These are phyloP conservation scores for Coreius guichenoti DNA, from an alignment of 2,797 vertebrate genomes.

Conservation along the genomic window DNA sequence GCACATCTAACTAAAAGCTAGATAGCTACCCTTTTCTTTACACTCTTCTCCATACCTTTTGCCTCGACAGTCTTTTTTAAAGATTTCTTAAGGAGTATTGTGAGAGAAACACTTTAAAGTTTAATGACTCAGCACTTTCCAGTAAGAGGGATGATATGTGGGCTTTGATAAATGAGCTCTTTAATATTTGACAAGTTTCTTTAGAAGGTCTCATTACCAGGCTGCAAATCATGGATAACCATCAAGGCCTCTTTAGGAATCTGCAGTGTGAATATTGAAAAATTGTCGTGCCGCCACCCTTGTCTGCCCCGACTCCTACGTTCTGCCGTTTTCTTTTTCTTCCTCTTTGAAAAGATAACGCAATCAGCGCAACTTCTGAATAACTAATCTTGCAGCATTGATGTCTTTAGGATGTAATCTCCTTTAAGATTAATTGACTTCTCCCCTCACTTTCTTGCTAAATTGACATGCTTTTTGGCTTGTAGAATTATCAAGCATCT, in stretches of 20 bases:
- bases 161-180: slow-evolving; percentile 58
- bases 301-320: slow-evolving; percentile 1
- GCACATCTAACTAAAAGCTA: background rate
- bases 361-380: slow-evolving; percentile 30
- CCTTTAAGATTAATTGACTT: slow-evolving; percentile 13
- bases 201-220: slow-evolving; percentile 61
- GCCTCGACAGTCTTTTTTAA: background rate
- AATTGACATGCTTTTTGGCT: background rate
- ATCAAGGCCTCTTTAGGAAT: slow-evolving; percentile 47
- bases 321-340: slow-evolving; percentile 12
- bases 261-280: slow-evolving; percentile 46
- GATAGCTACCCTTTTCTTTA: background rate
- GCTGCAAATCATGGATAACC: slow-evolving; percentile 55
- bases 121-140: slow-evolving; percentile 55
- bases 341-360: slow-evolving; percentile 36
- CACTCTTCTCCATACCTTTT: background rate
- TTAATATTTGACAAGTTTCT: slow-evolving; percentile 65
- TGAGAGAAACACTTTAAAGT: slow-evolving; percentile 47
- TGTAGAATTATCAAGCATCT: background rate
- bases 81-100: slow-evolving; percentile 38
- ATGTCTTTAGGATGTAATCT: slow-evolving; percentile 17
- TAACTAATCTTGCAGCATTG: slow-evolving; percentile 11
- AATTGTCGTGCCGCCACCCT: background rate
- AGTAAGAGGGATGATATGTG: slow-evolving; percentile 34
- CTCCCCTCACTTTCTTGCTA: background rate